These are phyloP conservation scores for Cactoblastis cactorum DNA, from an alignment of 2,888 invertebrate species.

Conservation along the genomic window DNA sequence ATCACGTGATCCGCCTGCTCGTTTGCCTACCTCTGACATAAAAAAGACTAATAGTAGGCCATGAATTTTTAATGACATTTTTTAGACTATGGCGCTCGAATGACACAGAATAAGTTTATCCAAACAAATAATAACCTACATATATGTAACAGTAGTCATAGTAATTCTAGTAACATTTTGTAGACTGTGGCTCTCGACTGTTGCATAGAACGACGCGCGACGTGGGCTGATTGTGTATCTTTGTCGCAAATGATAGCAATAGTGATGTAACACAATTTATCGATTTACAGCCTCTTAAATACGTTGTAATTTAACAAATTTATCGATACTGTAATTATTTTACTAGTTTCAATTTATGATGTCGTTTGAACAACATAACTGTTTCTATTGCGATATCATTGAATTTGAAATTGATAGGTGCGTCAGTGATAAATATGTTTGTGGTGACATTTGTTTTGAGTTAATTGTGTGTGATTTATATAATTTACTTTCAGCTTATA, in stretches of 20 bases:
- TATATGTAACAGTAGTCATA: not conserved
- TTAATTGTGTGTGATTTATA: not conserved
- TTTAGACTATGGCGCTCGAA: too few species aligned
- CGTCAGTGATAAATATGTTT: not conserved
- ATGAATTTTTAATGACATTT: too few species aligned
- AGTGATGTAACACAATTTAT: conserved; percentile 41
- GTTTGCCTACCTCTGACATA: too few species aligned
- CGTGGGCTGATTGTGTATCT: conserved; percentile 26
- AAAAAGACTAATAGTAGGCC: too few species aligned
- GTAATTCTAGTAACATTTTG: not conserved
- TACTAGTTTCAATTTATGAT: conserved; percentile 4
- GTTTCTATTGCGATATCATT: not conserved
- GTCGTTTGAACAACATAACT: conserved; percentile 6
- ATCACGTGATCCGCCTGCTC: too few species aligned
- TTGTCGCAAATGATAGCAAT: conserved; percentile 35
- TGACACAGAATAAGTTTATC: not conserved
- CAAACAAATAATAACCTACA: not conserved
- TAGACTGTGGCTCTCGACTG: conserved; percentile 13
- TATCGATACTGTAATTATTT: conserved; percentile 36
- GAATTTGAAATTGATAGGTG: not conserved
- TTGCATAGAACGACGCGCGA: conserved; percentile 9
- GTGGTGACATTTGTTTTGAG: conserved; percentile 3
- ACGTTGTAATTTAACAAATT: conserved; percentile 49
- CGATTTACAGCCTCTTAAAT: conserved; percentile 51
- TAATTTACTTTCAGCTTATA: too few species aligned